Percentiles rank a stretch among this genome's conserved stretches.
phyloP scores from a whole-genome alignment of 2,113 vertebrate genomes.

The Poecile atricapillus region DNA sequence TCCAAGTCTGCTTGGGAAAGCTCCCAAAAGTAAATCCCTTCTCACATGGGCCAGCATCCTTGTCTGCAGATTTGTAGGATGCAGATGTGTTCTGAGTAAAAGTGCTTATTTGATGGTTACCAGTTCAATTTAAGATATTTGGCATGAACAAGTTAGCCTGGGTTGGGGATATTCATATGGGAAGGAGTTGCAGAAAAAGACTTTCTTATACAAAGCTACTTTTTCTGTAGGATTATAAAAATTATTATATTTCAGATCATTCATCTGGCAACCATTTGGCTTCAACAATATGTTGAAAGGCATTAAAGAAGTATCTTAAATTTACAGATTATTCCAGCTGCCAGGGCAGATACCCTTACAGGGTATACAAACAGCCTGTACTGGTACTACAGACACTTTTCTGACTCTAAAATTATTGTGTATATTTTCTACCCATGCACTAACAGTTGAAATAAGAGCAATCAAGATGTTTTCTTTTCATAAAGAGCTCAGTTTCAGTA shows the following conservation, averaged over 20 bases:
- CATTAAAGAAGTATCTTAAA: neutral
- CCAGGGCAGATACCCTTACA: neutral
- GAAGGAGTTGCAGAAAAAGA: neutral
- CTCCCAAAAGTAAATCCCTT: conserved; percentile 10
- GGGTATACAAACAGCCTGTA: neutral
- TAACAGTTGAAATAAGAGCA: neutral
- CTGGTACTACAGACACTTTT: neutral
- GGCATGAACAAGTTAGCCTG: neutral
- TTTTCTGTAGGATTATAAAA: neutral
- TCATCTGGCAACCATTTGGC: neutral
- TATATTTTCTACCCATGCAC: neutral
- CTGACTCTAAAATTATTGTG: neutral
- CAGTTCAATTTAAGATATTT: neutral
- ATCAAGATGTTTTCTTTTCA: neutral
- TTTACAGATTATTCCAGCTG: neutral
- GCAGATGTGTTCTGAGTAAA: conserved; percentile 6
- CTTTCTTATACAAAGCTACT: neutral
- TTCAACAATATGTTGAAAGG: neutral
- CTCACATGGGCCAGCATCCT: neutral
- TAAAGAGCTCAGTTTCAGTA: neutral
- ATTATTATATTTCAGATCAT: neutral
- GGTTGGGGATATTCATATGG: neutral
- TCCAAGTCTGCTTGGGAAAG: conserved; percentile 8
- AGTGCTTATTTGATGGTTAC: neutral
- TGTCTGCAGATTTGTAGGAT: neutral